A percentile compares a stretch with the other conserved stretches of the same genome.
phyloP scores from a whole-genome alignment of 2,797 vertebrate genomes.

The Phrynocephalus vlangalii region DNA sequence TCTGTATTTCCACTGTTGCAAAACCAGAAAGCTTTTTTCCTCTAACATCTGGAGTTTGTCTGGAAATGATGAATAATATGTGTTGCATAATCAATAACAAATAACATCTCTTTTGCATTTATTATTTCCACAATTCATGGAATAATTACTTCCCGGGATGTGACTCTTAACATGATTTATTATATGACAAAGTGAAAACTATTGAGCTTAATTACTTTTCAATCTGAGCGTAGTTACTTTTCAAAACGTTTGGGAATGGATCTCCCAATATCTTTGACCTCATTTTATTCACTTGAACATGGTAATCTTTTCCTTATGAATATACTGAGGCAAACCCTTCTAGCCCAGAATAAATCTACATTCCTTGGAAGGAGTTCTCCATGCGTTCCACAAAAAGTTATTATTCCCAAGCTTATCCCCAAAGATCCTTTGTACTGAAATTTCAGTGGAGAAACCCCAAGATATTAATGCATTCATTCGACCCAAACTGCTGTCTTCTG shows the following conservation, averaged over 20 bases:
- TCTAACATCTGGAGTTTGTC: slow-evolving; percentile 60
- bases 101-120: slow-evolving; percentile 53
- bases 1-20: slow-evolving; percentile 57
- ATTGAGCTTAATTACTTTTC: slow-evolving; percentile 35
- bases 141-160: neutral
- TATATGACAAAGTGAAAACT: neutral
- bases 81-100: slow-evolving; percentile 65
- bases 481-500: neutral
- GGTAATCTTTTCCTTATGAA: neutral
- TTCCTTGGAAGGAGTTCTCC: neutral
- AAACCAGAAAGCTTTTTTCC: slow-evolving; percentile 63
- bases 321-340: neutral
- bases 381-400: neutral
- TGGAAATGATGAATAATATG: slow-evolving; percentile 75
- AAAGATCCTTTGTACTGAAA: neutral
- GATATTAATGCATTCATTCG: neutral
- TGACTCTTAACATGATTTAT: neutral
- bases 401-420: neutral
- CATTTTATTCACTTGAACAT: slow-evolving; percentile 18
- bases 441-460: neutral
- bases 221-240: slow-evolving; percentile 6
- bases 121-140: slow-evolving; percentile 13
- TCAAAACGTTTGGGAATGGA: neutral
- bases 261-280: neutral
- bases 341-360: neutral